phyloP scores from a whole-genome alignment of 2,797 vertebrate species.

The Hephaestus fuliginosus region DNA sequence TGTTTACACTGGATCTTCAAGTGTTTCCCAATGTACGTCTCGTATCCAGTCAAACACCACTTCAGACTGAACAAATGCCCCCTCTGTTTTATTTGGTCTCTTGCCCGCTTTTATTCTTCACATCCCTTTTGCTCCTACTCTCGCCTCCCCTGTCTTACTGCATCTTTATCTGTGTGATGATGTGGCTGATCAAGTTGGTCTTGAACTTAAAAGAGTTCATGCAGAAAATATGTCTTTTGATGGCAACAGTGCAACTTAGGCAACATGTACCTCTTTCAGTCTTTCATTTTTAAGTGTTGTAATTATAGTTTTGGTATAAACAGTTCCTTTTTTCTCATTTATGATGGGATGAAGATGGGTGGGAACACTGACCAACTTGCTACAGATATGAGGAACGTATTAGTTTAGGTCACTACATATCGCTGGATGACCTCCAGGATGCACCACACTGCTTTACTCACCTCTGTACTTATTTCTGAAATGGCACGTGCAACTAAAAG shows the following conservation, averaged over 20 bases:
- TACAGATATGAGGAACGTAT: neutral
- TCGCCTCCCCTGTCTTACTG: neutral
- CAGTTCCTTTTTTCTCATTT: neutral
- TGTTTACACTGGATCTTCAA: conserved; percentile 35
- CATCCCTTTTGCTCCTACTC: neutral
- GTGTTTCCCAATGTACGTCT: conserved; percentile 26
- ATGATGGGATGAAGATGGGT: neutral
- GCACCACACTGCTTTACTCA: neutral
- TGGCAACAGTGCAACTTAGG: neutral
- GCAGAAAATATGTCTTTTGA: neutral
- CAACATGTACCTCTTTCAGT: too few species aligned
- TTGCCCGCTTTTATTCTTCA: conserved; percentile 10
- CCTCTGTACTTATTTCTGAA: neutral
- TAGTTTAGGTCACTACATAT: neutral
- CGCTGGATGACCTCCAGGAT: neutral
- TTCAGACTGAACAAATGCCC: conserved; percentile 6
- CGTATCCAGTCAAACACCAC: conserved; percentile 32
- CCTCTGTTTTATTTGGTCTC: conserved; percentile 13
- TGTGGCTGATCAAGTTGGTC: neutral
- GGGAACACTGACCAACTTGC: neutral
- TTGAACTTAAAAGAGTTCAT: neutral
- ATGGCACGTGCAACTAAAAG: neutral
- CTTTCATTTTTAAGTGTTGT: neutral
- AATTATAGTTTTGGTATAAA: neutral
- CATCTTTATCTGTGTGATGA: neutral